Evolutionary conservation across 2,888 invertebrate genomes (phyloP), one percentile per base, ranked within the genome.

Genomic region (Schizotus pectinicornis): DNA sequence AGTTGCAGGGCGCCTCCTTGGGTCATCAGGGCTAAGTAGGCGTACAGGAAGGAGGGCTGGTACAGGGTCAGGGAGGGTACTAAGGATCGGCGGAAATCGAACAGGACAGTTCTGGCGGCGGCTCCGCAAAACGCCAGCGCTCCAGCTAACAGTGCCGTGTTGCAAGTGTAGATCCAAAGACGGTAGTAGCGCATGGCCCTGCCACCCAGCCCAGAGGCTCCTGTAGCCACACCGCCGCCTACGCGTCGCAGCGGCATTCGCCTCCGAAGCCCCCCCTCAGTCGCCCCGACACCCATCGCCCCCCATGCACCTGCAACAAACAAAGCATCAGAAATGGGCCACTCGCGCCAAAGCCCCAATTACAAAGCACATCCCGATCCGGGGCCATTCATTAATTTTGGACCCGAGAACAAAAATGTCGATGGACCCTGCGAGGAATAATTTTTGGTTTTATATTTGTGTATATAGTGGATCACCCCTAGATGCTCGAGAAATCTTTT

Each of bases 151-250:
- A 94, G 85, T 74, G 91, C 92, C 81, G 90, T 88, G 84, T 93
- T 93, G 88, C 92, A 93, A 80, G 92, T 90, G 86, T 93, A 93
- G 80, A 94, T 93, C 93, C 93, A 93, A 81, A 93, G 88, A 82
- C 92, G 89, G 82, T 92, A 91, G 84, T 91, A 91, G 85, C 90
- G 85, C 86, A 86, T 86, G 76, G 85, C 83, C 82, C 78, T 76
- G 68, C 73, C 71, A 65, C 75, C 73, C 65, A 75, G 67, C 61
- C 72, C 71, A 61, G 74, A 71, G 71, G 74, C 73, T 65, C 75
- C 83, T 81, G 86, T 85, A 79, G 85, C 85, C 83, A 83, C 59
- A 80, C 83, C 84, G 79, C 83, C 75, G 53, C 73, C 76, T 49
- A 69, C 74, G 80, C 84, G 83, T 82, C 80, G 77, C 71, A 79